Percentiles rank a stretch among this genome's conserved stretches.
phyloP scores from a whole-genome alignment of 1,140 invertebrate species.

The Nephotettix cincticeps region DNA sequence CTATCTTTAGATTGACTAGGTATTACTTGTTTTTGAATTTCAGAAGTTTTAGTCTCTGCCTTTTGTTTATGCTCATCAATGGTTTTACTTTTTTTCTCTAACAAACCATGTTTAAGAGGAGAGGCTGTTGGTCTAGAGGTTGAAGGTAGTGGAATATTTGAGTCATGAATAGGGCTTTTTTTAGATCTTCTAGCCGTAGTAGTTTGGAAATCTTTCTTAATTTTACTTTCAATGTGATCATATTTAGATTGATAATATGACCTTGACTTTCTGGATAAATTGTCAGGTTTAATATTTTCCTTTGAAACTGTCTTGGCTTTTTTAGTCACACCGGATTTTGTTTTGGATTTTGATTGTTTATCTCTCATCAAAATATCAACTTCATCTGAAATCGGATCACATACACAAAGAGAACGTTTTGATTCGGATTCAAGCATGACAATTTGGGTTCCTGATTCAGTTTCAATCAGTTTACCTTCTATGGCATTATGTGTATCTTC shows the following conservation, averaged over 20 bases:
- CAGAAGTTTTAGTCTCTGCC: too few relatives aligned
- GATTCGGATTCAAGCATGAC: slow-evolving; percentile 4
- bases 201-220: background rate
- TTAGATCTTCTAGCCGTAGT: background rate
- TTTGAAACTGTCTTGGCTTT: background rate
- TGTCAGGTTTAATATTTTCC: background rate
- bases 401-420: background rate
- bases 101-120: too few relatives aligned
- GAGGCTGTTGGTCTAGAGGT: background rate
- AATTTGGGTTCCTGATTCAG: slow-evolving; percentile 8
- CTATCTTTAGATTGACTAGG: background rate
- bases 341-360: background rate
- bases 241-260: background rate
- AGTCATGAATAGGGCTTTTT: slow-evolving; percentile 1
- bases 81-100: too few relatives aligned
- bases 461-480: background rate
- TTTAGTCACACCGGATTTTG: background rate
- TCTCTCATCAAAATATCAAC: background rate
- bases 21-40: background rate
- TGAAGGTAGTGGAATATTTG: background rate
- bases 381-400: background rate
- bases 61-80: too few relatives aligned
- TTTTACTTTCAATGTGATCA: slow-evolving; percentile 22
- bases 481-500: background rate
- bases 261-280: background rate